phyloP scores from a whole-genome alignment of 2,888 invertebrate species.

The Hymenopus coronatus region DNA sequence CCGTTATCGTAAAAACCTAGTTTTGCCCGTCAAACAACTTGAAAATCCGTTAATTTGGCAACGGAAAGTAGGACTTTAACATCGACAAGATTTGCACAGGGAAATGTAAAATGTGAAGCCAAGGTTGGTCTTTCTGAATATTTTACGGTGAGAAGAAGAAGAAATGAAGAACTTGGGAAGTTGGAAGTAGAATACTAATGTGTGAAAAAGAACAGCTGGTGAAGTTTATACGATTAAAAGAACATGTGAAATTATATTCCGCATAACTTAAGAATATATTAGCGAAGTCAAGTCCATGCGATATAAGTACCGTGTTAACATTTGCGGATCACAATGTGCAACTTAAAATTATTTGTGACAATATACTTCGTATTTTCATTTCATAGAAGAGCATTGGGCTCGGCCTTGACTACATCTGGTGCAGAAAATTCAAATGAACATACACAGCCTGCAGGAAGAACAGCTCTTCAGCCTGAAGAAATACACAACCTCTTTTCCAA shows the following conservation, averaged over 20 bases:
- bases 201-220: background rate
- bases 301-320: background rate
- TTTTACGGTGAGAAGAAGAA: no score
- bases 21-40: no score
- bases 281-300: no score
- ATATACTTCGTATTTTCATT: background rate
- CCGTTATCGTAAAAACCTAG: no score
- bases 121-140: background rate
- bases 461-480: background rate
- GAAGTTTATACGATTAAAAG: background rate
- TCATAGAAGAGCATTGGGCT: background rate
- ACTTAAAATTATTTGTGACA: background rate
- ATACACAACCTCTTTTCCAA: background rate
- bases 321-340: background rate
- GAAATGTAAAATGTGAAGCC: background rate
- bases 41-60: no score
- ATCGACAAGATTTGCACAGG: background rate
- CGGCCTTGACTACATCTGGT: background rate
- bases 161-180: background rate
- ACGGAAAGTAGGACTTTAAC: background rate
- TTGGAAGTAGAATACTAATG: background rate
- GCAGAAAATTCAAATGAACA: background rate
- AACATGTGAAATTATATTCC: background rate
- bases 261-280: background rate
- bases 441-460: background rate